Conservation (phyloP, 2,888 invertebrate genomes). For the Nezara viridula region DNA sequence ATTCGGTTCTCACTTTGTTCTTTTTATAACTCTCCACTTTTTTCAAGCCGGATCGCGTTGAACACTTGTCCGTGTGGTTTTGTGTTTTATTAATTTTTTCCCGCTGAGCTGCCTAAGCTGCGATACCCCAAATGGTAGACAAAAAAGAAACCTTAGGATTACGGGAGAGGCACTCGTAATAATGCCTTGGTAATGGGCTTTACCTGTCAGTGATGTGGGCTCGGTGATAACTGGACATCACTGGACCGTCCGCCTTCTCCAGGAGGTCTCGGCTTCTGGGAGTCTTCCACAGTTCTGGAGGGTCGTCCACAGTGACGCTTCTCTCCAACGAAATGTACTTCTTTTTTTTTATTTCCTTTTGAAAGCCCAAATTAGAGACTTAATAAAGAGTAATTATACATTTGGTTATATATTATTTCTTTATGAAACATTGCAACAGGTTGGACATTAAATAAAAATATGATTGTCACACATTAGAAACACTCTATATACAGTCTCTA, state of each 20-base stretch:
- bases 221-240: slow-evolving; percentile 48
- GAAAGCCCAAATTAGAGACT: no score
- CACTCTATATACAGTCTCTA: no score
- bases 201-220: slow-evolving; percentile 46
- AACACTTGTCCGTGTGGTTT: slow-evolving; percentile 54
- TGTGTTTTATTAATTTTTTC: slow-evolving; percentile 53
- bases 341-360: no score
- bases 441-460: no score
- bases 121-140: slow-evolving; percentile 28
- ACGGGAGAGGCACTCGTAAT: slow-evolving; percentile 19
- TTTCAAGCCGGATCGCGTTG: slow-evolving; percentile 38
- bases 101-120: slow-evolving; percentile 47
- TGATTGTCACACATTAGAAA: no score
- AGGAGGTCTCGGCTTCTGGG: background rate
- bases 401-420: no score
- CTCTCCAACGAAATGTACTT: background rate
- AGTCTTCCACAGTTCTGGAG: no score
- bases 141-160: slow-evolving; percentile 50
- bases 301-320: background rate
- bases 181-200: slow-evolving; percentile 55
- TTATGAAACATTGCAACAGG: no score
- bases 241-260: background rate
- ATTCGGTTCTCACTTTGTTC: slow-evolving; percentile 44
- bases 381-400: no score
- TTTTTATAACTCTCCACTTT: slow-evolving; percentile 42